phyloP scores from a whole-genome alignment of 2,797 vertebrate genomes.

The Clarias platycephalus region DNA sequence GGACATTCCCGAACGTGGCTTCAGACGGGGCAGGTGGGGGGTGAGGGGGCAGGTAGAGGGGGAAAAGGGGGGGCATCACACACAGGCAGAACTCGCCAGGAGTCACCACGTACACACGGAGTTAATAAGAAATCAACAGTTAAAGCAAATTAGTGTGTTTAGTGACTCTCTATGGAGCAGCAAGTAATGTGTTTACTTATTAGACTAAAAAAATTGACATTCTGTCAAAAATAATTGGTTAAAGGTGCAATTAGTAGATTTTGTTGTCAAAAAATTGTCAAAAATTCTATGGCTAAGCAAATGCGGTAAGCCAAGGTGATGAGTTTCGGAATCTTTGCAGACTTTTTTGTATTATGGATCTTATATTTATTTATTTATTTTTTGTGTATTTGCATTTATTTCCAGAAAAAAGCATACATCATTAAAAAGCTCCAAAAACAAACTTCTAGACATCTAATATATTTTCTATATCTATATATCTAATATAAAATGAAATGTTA shows the following conservation, averaged over 20 bases:
- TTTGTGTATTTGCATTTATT: neutral
- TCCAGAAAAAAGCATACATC: neutral
- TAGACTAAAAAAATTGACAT: neutral
- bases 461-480: neutral
- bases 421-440: neutral
- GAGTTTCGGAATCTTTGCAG: neutral
- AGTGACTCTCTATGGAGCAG: constrained; percentile 35
- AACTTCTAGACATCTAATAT: neutral
- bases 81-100: constrained; percentile 47
- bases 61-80: neutral
- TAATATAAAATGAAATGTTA: neutral
- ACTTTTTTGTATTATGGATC: neutral
- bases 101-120: constrained; percentile 52
- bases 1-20: constrained; percentile 54
- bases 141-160: constrained; percentile 53
- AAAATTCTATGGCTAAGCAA: neutral
- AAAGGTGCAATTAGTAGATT: neutral
- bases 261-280: neutral
- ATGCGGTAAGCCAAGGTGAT: neutral
- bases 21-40: constrained; percentile 28
- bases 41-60: neutral
- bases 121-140: constrained; percentile 52
- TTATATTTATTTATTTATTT: neutral
- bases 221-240: neutral
- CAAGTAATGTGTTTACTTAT: neutral